Conservation (phyloP, 2,113 vertebrate genomes). For the Crotalus tigris region DNA sequence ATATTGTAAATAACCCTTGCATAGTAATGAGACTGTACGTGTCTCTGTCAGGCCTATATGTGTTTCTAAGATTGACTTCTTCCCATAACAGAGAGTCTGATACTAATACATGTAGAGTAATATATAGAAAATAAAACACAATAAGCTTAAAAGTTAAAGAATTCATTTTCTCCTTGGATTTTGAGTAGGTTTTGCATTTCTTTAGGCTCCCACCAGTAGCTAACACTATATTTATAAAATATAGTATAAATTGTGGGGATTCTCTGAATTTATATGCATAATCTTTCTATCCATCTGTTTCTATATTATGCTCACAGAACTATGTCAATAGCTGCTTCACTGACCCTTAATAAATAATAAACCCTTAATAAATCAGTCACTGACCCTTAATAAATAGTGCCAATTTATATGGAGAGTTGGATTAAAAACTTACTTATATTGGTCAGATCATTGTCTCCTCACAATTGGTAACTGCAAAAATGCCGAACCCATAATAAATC, state of each 20-base stretch:
- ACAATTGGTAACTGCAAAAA: not conserved
- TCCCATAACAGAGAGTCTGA: constrained; percentile 50
- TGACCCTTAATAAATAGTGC: not conserved
- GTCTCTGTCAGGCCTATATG: constrained; percentile 53
- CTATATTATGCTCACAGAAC: constrained; percentile 48
- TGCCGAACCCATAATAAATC: too few relatives aligned
- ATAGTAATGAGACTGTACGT: constrained; percentile 62
- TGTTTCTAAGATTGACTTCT: constrained; percentile 61
- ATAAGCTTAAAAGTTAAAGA: constrained; percentile 58
- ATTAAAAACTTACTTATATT: not conserved
- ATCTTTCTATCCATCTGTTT: constrained; percentile 44
- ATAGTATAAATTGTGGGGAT: constrained; percentile 48
- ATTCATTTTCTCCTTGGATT: constrained; percentile 58
- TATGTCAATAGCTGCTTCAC: not conserved
- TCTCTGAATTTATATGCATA: constrained; percentile 16
- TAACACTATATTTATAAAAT: constrained; percentile 62
- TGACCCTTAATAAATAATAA: not conserved
- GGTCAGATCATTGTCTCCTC: not conserved
- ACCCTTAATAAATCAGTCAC: too few relatives aligned
- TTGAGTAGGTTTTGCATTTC: constrained; percentile 57
- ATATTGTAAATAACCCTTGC: constrained; percentile 65
- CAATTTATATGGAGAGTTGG: not conserved
- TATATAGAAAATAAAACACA: constrained; percentile 59
- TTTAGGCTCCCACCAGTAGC: constrained; percentile 59
- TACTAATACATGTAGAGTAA: constrained; percentile 62